Base-by-base conservation (phyloP, 2,797 vertebrate genomes). In the Enteromius fasciolatus region DNA sequence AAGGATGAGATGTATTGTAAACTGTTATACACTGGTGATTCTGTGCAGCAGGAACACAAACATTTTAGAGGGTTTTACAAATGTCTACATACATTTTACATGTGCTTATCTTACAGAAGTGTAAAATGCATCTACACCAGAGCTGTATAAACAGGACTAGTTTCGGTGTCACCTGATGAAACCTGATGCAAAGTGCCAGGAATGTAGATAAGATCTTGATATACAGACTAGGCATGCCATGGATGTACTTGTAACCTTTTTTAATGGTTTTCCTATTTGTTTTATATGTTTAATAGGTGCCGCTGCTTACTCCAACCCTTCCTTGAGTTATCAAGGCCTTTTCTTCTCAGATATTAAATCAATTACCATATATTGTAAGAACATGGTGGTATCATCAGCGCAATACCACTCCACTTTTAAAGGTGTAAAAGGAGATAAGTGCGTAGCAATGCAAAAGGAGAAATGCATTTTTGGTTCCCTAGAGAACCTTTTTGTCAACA, bases 11-110 rank as follows among this genome's bases (percentile, higher is more conserved):
- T 31, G 50, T 14, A 25, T 50, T 1, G 7, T 28, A 14, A 46
- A 84, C 54, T 28, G 64, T 81, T 39, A 92, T 87, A 68, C 80
- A 83, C 33, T 84, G 74, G 79, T 89, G 80, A 28, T 73, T 87
- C 75, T 83, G 46, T 6, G 59, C 14, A 84, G 25, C 36, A 41
- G 39, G 14, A 68, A n/a, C 39, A 25, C 36, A 70, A 48, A 15
- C 3, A 54, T 50, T 31, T 33, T 20, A 73, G 17, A 2, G 20
- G 48, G 50, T 4, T 63, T 52, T n/a, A 33, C 52, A 52, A 1
- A 17, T 57, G 20, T 59, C 52, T 54, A 18, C 28, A 54, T 7
- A 7, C 11, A 31, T 48, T 72, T 46, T 18, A 1, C 10, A 36
- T 17, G 7, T 6, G 70, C 52, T 31, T 52, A 14, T 76, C 20